Conservation (phyloP, 2,888 invertebrate genomes). For the Aricia artaxerxes region DNA sequence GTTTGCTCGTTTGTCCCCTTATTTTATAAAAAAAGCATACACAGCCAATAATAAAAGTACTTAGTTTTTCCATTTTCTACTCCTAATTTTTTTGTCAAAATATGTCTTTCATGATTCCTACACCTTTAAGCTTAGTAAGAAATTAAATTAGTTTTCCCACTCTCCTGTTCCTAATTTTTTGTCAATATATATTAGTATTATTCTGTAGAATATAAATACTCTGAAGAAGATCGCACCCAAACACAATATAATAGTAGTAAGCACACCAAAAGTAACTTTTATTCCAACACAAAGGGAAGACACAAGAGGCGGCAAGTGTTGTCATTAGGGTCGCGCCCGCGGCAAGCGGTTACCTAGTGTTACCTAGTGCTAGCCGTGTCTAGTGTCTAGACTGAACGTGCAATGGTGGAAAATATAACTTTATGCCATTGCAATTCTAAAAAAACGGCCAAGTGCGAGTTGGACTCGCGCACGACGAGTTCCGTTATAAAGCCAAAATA, state of each 20-base stretch:
- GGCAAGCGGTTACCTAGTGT: constrained; percentile 10
- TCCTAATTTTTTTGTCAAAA: no score
- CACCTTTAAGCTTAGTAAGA: no score
- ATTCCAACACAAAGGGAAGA: constrained; percentile 1
- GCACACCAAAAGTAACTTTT: neutral
- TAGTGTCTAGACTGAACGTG: neutral
- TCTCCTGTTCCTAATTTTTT: neutral
- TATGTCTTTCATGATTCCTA: no score
- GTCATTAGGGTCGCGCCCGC: constrained; percentile 12
- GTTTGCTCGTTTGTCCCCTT: no score
- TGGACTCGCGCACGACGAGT: no score
- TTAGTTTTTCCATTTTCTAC: no score
- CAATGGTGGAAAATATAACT: neutral
- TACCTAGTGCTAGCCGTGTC: neutral
- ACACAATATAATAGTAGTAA: neutral
- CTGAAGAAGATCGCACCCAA: neutral
- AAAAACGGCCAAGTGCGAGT: no score
- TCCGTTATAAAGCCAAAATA: no score
- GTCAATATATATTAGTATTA: neutral
- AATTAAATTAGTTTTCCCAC: no score
- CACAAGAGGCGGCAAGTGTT: neutral
- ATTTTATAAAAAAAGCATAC: no score
- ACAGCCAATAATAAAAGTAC: no score
- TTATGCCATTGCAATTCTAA: no score
- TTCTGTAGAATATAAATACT: neutral